phyloP scores from a whole-genome alignment of 1,140 invertebrate genomes.

The Apis mellifera region DNA sequence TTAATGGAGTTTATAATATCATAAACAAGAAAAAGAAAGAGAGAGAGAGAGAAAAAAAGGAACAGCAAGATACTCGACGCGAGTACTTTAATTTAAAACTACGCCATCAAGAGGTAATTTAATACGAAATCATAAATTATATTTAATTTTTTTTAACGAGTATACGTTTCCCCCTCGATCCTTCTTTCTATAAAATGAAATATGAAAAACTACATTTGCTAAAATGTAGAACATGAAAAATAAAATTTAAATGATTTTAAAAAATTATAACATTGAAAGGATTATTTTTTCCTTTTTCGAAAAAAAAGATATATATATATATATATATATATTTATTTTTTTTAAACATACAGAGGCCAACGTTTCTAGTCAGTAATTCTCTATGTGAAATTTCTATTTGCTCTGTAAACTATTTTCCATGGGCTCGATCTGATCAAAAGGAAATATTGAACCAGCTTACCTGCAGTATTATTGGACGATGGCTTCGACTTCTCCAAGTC shows the following conservation, averaged over 20 bases:
- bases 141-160: not conserved
- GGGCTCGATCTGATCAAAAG: slow-evolving; percentile 34
- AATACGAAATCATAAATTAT: not conserved
- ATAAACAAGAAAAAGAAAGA: not conserved
- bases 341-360: not conserved
- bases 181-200: not conserved
- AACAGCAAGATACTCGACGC: not conserved
- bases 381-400: not conserved
- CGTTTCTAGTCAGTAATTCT: not conserved
- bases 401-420: slow-evolving; percentile 3
- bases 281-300: not conserved
- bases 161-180: not conserved
- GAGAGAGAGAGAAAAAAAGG: not conserved
- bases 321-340: not conserved
- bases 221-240: not conserved
- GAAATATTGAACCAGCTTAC: slow-evolving; percentile 61
- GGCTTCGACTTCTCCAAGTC: slow-evolving; percentile 71
- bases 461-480: slow-evolving; percentile 64
- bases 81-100: not conserved
- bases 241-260: not conserved
- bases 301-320: too few relatives aligned
- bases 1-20: not conserved
- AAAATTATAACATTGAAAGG: not conserved
- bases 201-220: not conserved
- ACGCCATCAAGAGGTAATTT: not conserved